Conservation (phyloP, 2,888 invertebrate genomes). For the Keiferia lycopersicella region DNA sequence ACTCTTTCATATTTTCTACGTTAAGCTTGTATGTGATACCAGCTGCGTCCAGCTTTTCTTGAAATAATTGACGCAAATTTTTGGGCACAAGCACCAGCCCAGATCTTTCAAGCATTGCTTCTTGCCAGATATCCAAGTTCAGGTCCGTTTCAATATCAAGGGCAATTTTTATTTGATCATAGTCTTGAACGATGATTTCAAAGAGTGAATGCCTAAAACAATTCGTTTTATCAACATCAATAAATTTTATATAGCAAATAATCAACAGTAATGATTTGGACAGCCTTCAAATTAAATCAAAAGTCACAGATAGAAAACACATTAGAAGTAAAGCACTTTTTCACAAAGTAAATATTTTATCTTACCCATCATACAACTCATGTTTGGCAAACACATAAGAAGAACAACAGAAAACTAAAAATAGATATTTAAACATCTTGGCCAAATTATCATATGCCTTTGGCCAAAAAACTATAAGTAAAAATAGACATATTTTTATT, state of each 20-base stretch:
- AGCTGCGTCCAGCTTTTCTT: constrained; percentile 40
- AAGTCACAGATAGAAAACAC: background rate
- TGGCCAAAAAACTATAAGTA: too few relatives aligned
- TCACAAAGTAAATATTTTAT: too few relatives aligned
- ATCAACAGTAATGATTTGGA: background rate
- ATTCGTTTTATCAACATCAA: background rate
- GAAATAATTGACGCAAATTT: constrained; percentile 41
- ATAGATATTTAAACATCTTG: constrained; percentile 39
- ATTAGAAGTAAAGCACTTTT: too few relatives aligned
- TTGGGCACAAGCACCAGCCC: constrained; percentile 53
- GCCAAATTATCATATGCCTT: constrained; percentile 18
- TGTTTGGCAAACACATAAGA: constrained; percentile 53
- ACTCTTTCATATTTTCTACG: constrained; percentile 59
- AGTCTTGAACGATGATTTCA: constrained; percentile 39
- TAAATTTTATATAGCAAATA: too few relatives aligned
- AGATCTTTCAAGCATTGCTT: constrained; percentile 44
- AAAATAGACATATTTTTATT: too few relatives aligned
- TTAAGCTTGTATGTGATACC: constrained; percentile 46
- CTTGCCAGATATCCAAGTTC: constrained; percentile 52
- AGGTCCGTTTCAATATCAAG: constrained; percentile 39
- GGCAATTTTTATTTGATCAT: constrained; percentile 37
- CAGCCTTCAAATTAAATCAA: too few relatives aligned
- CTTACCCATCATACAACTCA: constrained; percentile 64
- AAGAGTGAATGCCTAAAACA: constrained; percentile 47
- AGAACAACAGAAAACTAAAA: constrained; percentile 41